Evolutionary conservation across 2,113 vertebrate genomes (phyloP).

Genomic region (Cepphus grylle): DNA sequence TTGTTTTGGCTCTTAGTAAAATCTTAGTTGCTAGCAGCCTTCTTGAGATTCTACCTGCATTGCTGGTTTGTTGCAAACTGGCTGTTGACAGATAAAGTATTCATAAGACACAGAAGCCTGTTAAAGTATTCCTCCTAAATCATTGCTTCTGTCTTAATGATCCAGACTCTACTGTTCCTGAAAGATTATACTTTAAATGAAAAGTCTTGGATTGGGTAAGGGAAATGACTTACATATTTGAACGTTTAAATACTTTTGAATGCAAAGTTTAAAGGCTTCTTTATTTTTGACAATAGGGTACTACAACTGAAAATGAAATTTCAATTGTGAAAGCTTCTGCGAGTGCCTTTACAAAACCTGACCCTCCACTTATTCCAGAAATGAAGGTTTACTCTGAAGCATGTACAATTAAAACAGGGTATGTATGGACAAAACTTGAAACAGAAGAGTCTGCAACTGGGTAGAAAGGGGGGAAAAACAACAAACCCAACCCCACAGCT

Average conservation of each 20-base stretch:
- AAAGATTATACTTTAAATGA: neutral
- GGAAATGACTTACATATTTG: neutral
- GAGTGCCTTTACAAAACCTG: constrained; percentile 33
- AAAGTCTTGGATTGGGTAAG: neutral
- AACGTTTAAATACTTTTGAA: neutral
- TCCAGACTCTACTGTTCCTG: neutral
- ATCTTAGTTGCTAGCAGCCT: neutral
- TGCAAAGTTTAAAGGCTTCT: neutral
- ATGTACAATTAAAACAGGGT: constrained; percentile 29
- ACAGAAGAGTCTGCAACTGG: neutral
- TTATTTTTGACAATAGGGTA: constrained; percentile 61
- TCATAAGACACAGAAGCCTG: neutral
- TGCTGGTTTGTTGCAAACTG: neutral
- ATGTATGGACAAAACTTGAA: neutral
- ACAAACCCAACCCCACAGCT: neutral
- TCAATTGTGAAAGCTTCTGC: neutral
- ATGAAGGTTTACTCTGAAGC: neutral
- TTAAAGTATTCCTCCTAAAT: neutral
- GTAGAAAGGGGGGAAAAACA: neutral
- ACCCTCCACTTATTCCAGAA: neutral
- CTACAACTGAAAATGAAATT: constrained; percentile 19
- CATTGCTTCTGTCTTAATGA: neutral
- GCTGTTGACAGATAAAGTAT: neutral
- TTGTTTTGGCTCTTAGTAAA: neutral
- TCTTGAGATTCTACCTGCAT: neutral